Conservation (phyloP, 2,797 vertebrate species). For the Tokudaia muenninki region DNA sequence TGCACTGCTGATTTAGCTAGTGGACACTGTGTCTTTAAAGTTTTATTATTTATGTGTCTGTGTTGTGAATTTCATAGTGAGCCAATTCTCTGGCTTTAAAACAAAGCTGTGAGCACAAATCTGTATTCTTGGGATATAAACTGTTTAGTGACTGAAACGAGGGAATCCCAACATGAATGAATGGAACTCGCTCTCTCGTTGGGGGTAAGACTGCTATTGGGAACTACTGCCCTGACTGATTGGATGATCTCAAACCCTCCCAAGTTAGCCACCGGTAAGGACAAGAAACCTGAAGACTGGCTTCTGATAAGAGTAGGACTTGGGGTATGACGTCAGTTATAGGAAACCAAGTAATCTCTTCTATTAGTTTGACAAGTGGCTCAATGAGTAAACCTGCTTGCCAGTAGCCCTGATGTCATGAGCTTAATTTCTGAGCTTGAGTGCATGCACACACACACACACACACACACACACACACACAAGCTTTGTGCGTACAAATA, state of each 20-base stretch:
- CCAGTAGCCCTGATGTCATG: background rate
- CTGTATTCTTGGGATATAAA: background rate
- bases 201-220: background rate
- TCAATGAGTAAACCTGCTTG: background rate
- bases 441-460: background rate
- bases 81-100: constrained; percentile 32
- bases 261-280: background rate
- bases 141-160: background rate
- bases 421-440: background rate
- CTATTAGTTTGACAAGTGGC: background rate
- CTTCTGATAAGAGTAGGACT: background rate
- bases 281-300: background rate
- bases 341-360: background rate
- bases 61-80: background rate
- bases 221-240: background rate
- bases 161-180: background rate
- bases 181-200: background rate
- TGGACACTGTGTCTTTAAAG: background rate
- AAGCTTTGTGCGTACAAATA: background rate
- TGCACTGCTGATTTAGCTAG: background rate
- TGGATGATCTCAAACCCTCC: background rate
- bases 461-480: background rate
- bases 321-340: background rate
- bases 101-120: background rate
- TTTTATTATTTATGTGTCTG: background rate